Percentiles rank a stretch among this genome's conserved stretches.
Conservation (phyloP, 2,888 invertebrate species). For the Sepiola atlantica region DNA sequence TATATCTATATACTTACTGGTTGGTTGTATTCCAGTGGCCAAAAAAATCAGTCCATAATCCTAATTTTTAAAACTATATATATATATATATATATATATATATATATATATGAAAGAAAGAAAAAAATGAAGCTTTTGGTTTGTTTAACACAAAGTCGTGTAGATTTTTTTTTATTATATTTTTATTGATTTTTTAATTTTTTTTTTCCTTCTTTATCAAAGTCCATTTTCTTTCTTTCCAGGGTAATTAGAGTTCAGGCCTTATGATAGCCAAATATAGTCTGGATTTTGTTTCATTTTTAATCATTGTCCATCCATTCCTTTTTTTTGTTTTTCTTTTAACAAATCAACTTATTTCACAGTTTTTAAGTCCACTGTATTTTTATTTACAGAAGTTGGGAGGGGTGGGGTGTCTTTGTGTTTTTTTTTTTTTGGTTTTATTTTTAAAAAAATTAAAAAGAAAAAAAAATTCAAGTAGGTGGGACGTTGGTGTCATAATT, state of each 20-base stretch:
- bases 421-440: background rate
- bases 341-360: background rate
- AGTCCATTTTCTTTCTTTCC: background rate
- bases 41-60: too few species aligned
- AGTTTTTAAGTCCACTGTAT: background rate
- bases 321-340: background rate
- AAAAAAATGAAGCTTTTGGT: background rate
- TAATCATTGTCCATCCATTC: background rate
- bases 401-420: background rate
- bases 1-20: too few species aligned
- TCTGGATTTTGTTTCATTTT: conserved; percentile 18
- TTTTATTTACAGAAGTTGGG: background rate
- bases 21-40: too few species aligned
- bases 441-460: background rate
- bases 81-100: too few species aligned
- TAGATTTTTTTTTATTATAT: background rate
- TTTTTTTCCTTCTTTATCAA: background rate
- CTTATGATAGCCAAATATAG: background rate
- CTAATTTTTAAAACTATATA: too few species aligned
- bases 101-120: too few species aligned
- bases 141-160: background rate
- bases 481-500: background rate
- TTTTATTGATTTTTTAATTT: background rate
- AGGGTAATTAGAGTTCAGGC: background rate
- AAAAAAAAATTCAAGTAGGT: background rate